These are phyloP conservation scores for Homarus gammarus DNA, from an alignment of 2,888 invertebrate genomes.

Conservation along the genomic window DNA sequence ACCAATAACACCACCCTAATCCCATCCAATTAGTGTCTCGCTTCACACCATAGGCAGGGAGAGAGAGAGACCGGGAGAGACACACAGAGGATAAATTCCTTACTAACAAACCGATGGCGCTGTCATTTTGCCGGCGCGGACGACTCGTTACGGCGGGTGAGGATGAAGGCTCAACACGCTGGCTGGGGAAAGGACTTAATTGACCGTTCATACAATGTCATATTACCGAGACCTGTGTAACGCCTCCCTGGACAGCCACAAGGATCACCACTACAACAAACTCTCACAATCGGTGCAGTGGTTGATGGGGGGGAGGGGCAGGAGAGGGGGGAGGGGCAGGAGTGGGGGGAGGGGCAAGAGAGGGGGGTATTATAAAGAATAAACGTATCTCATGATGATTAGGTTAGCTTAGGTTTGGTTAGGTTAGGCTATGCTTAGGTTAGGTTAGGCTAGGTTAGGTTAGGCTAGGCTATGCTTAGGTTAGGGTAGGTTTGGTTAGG, in stretches of 20 bases:
- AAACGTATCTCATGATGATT: no score
- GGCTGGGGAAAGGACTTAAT: background rate
- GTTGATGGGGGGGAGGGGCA: no score
- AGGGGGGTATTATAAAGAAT: no score
- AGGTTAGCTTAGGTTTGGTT: no score
- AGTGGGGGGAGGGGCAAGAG: no score
- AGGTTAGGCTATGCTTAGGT: no score
- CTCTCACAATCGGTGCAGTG: background rate
- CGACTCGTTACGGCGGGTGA: no score
- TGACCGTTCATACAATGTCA: background rate
- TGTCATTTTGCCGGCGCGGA: no score
- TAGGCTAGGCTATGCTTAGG: no score
- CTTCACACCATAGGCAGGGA: slow-evolving; percentile 4
- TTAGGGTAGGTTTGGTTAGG: no score
- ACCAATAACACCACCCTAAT: background rate
- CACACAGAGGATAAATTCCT: background rate
- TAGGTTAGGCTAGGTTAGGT: no score
- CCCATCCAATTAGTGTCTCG: background rate
- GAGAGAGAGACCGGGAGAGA: background rate
- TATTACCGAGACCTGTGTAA: background rate
- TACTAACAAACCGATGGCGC: background rate
- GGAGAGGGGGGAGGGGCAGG: no score
- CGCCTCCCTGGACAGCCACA: background rate
- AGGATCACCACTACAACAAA: background rate
- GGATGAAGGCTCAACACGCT: background rate